Evolutionary conservation across 37 sponge, comb jelly and placozoan genomes (phyloP).

Genomic region (Haliclona indistincta): DNA sequence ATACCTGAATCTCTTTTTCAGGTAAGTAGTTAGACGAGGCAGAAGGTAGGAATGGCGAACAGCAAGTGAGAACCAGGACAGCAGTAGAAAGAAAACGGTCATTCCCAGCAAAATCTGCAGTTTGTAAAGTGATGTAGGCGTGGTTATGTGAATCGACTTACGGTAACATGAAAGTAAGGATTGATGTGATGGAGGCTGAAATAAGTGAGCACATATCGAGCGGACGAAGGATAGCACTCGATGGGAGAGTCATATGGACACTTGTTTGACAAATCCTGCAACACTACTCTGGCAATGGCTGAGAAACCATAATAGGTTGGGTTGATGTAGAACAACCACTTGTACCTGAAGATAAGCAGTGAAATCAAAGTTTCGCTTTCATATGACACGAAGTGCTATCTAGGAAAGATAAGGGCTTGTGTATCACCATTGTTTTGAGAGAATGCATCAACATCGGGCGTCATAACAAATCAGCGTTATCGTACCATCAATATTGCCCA

Average conservation of each 20-base stretch:
- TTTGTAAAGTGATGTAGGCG: neutral
- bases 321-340: conserved; percentile 76
- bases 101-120: conserved; percentile 33
- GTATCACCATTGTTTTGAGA: too few relatives aligned
- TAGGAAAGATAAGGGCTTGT: too few relatives aligned
- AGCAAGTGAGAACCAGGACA: conserved; percentile 36
- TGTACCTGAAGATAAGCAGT: conserved; percentile 45
- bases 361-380: neutral
- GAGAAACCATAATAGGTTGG: conserved; percentile 84
- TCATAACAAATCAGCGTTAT: too few relatives aligned
- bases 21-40: neutral
- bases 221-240: conserved; percentile 42
- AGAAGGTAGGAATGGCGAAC: conserved; percentile 34
- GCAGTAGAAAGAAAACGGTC: conserved; percentile 29
- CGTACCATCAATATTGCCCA: too few relatives aligned
- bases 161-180: conserved; percentile 32
- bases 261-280: conserved; percentile 15
- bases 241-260: conserved; percentile 49
- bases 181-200: conserved; percentile 41
- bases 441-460: too few relatives aligned
- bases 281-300: conserved; percentile 27
- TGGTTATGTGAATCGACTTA: neutral
- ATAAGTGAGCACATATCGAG: conserved; percentile 20
- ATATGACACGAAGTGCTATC: too few relatives aligned
- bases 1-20: too few relatives aligned